Conservation (phyloP, 2,888 invertebrate genomes). For the Pollenia griseotomentosa region DNA sequence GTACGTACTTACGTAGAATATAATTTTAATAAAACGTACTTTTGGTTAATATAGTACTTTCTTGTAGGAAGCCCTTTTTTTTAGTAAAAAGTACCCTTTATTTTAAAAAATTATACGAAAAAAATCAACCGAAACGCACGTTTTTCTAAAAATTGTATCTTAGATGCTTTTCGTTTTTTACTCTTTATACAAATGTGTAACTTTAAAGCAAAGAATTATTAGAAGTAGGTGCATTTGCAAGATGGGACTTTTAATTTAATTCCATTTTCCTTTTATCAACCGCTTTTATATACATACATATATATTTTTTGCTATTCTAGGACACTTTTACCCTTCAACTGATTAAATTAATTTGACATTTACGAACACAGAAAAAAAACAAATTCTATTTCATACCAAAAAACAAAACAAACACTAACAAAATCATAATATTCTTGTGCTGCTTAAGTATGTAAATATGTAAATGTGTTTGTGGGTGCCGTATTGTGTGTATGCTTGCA, state of each 20-base stretch:
- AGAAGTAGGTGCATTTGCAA: too few species aligned
- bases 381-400: constrained; percentile 21
- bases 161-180: too few species aligned
- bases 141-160: too few species aligned
- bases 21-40: too few species aligned
- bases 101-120: too few species aligned
- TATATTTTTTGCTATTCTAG: background rate
- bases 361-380: background rate
- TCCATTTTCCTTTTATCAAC: background rate
- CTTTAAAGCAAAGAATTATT: too few species aligned
- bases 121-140: too few species aligned
- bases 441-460: background rate
- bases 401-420: constrained; percentile 26
- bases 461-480: background rate
- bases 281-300: background rate
- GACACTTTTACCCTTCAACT: constrained; percentile 37
- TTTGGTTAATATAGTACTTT: too few species aligned
- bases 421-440: constrained; percentile 1
- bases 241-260: background rate
- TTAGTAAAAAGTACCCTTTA: too few species aligned
- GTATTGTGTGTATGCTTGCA: background rate
- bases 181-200: too few species aligned
- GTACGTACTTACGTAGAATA: too few species aligned
- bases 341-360: constrained; percentile 63
- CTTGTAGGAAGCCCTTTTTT: too few species aligned